phyloP scores from a whole-genome alignment of 2,888 invertebrate species.

The Tortricodes alternella region DNA sequence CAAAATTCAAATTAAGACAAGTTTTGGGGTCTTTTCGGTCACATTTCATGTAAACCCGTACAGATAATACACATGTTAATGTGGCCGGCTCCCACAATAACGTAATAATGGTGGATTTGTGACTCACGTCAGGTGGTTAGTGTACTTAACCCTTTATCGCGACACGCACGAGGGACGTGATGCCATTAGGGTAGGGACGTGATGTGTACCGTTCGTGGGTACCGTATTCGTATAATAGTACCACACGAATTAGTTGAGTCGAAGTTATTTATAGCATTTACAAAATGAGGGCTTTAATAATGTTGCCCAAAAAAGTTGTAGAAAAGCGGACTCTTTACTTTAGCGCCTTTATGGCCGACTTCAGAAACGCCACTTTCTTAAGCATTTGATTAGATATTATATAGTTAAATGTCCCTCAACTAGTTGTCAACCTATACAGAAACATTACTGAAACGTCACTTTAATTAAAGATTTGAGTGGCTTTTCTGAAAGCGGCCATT shows the following conservation, averaged over 20 bases:
- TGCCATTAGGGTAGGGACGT: constrained; percentile 74
- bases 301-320: too few species aligned
- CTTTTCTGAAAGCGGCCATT: too few species aligned
- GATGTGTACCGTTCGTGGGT: constrained; percentile 34
- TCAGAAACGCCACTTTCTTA: too few species aligned
- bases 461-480: too few species aligned
- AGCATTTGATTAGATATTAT: too few species aligned
- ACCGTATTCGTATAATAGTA: not conserved
- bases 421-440: too few species aligned
- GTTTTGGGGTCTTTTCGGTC: constrained; percentile 60
- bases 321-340: too few species aligned
- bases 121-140: constrained; percentile 82
- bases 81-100: constrained; percentile 80
- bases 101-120: constrained; percentile 82
- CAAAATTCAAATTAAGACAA: constrained; percentile 24
- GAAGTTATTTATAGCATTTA: too few species aligned
- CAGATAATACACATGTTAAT: constrained; percentile 71
- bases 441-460: too few species aligned
- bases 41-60: constrained; percentile 82
- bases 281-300: too few species aligned
- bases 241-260: not conserved
- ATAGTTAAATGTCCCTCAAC: too few species aligned
- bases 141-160: constrained; percentile 82
- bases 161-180: constrained; percentile 80
- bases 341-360: too few species aligned